Conservation (phyloP, 2,113 vertebrate genomes). For the Catharus minimus region DNA sequence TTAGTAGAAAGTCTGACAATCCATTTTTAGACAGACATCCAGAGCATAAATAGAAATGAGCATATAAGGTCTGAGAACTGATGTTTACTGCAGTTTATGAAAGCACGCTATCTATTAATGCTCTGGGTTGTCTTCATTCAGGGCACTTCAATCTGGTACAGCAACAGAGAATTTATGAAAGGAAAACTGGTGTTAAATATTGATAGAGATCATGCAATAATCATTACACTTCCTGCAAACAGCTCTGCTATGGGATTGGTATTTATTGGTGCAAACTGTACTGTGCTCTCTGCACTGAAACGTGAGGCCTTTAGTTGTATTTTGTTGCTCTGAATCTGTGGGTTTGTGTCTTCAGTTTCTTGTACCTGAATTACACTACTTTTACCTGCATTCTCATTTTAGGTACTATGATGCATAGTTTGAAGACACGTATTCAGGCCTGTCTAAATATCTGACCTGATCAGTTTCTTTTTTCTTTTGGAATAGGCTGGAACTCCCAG, state of each 20-base stretch:
- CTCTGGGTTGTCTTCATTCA: not conserved
- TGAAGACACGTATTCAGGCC: not conserved
- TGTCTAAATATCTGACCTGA: not conserved
- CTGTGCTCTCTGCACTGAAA: not conserved
- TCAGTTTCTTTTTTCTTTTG: not conserved
- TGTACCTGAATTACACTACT: not conserved
- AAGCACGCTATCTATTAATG: not conserved
- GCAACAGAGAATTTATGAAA: not conserved
- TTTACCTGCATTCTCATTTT: not conserved
- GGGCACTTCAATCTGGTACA: not conserved
- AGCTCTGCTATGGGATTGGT: not conserved
- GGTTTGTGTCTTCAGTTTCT: not conserved
- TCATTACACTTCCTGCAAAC: not conserved
- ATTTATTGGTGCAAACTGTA: not conserved
- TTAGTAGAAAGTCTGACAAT: not conserved
- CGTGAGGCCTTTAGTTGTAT: not conserved
- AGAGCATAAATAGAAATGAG: not conserved
- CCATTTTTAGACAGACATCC: not conserved
- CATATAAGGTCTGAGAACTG: not conserved
- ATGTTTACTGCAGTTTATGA: not conserved
- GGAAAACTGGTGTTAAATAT: not conserved
- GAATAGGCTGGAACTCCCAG: not conserved
- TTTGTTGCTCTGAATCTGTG: not conserved
- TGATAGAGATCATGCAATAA: not conserved
- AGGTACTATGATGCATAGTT: not conserved